These are phyloP conservation scores for Acleris laterana DNA, from an alignment of 2,888 invertebrate species.

Conservation along the genomic window DNA sequence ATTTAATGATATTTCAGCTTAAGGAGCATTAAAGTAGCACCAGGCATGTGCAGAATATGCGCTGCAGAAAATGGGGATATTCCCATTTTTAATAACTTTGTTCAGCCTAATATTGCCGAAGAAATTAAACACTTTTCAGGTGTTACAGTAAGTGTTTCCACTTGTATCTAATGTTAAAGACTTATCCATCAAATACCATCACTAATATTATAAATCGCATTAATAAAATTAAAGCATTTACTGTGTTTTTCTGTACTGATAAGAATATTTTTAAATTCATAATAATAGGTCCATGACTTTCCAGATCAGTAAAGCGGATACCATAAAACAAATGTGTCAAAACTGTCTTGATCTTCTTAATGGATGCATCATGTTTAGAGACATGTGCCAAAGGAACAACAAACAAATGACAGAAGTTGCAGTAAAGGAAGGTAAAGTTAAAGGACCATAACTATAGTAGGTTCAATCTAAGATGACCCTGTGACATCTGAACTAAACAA, in stretches of 20 bases:
- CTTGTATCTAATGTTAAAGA: neutral
- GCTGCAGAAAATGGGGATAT: constrained; percentile 63
- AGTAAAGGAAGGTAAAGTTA: constrained; percentile 66
- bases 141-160: constrained; percentile 60
- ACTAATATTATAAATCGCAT: too few relatives aligned
- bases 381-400: constrained; percentile 69
- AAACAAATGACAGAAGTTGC: constrained; percentile 55
- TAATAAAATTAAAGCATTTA: too few relatives aligned
- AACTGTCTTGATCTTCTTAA: constrained; percentile 69
- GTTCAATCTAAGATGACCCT: too few relatives aligned
- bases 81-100: constrained; percentile 68
- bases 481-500: too few relatives aligned
- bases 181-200: too few relatives aligned
- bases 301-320: constrained; percentile 63
- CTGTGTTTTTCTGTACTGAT: too few relatives aligned
- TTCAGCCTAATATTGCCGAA: constrained; percentile 65
- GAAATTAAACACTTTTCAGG: constrained; percentile 71
- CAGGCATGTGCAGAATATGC: constrained; percentile 67
- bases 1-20: constrained; percentile 46
- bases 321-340: constrained; percentile 61
- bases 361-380: constrained; percentile 73
- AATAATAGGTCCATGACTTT: constrained; percentile 35
- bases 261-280: too few relatives aligned
- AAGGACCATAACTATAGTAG: neutral
- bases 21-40: constrained; percentile 44